Conservation (phyloP, 2,113 vertebrate genomes). For the Neogobius melanostomus region DNA sequence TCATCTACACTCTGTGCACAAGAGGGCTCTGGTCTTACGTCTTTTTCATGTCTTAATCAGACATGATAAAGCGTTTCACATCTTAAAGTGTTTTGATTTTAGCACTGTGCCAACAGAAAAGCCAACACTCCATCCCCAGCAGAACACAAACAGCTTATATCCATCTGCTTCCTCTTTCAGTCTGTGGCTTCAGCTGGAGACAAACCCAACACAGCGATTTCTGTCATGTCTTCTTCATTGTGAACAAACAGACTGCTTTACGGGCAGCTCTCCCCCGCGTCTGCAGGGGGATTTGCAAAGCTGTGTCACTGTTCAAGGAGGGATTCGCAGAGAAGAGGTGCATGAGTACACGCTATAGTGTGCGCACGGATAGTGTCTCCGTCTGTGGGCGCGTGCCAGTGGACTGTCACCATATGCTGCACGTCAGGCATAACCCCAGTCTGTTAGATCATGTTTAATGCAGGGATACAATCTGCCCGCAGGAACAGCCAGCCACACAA, state of each 20-base stretch:
- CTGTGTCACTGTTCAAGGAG: constrained; percentile 41
- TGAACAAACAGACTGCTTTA: constrained; percentile 62
- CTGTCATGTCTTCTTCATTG: constrained; percentile 58
- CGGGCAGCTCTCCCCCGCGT: constrained; percentile 46
- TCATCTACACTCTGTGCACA: constrained; percentile 54
- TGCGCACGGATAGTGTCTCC: constrained; percentile 56
- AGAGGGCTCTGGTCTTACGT: constrained; percentile 60
- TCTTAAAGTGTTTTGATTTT: constrained; percentile 53
- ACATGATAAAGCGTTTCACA: constrained; percentile 32
- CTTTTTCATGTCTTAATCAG: constrained; percentile 46
- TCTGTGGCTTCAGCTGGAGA: constrained; percentile 25
- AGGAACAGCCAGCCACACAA: constrained; percentile 6
- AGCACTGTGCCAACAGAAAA: constrained; percentile 39
- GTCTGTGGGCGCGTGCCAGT: constrained; percentile 43
- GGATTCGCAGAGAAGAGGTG: constrained; percentile 54
- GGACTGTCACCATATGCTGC: constrained; percentile 34
- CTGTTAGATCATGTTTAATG: constrained; percentile 21
- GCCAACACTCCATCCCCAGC: constrained; percentile 44
- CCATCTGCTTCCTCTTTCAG: constrained; percentile 61
- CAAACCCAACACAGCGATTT: constrained; percentile 60
- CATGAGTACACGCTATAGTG: constrained; percentile 29
- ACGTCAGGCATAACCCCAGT: background rate
- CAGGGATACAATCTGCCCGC: background rate
- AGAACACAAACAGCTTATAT: constrained; percentile 50
- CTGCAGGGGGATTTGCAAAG: constrained; percentile 58